Base-by-base conservation (phyloP, 2,113 vertebrate genomes). In the Dermatemys mawii region DNA sequence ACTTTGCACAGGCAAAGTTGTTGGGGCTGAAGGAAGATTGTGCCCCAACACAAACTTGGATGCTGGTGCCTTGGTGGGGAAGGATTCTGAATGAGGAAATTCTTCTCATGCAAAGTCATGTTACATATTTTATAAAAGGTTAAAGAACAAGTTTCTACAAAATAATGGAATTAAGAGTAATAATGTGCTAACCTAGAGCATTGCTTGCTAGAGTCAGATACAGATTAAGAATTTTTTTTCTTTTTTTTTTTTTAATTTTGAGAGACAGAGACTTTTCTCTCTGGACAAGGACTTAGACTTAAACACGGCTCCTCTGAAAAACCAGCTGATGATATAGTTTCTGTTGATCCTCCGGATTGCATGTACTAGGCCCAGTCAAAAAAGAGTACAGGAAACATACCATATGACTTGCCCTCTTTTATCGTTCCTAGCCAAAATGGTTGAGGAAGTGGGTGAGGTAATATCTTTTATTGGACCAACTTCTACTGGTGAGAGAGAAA, bases 11-110 rank as follows among this genome's bases (percentile, higher is more conserved):
- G 49, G 27, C 3, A 84, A 90, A 88, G 87, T 14, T 81, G 81
- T 6, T 82, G 53, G 84, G n/a, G 14, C 11, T 0, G 1, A 0
- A 0, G 5, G 1, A 88, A 88, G 4, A n/a, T 55, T 88, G 44
- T 6, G 1, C 6, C 38, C 83, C 46, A 70, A 17, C n/a, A n/a
- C n/a, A n/a, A n/a, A n/a, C n/a, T n/a, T 83, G 67, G 1, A 0
- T 73, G n/a, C 46, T 73, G 8, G 55, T 54, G 41, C 83, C 89
- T 17, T 57, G 3, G 26, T 13, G 38, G 41, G 19, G 16, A 41
- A 27, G 16, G 80, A 29, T 70, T 70, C 50, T 16, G 51, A n/a
- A 41, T 89, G 48, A 60, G n/a, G 63, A 5, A 46, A 44, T 27
- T 76, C 44, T 76, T 76, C 26, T 26, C 19, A 38, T 38, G 35